Evolutionary conservation across 2,888 invertebrate genomes (phyloP).

Genomic region (Azorinus chamasolen): DNA sequence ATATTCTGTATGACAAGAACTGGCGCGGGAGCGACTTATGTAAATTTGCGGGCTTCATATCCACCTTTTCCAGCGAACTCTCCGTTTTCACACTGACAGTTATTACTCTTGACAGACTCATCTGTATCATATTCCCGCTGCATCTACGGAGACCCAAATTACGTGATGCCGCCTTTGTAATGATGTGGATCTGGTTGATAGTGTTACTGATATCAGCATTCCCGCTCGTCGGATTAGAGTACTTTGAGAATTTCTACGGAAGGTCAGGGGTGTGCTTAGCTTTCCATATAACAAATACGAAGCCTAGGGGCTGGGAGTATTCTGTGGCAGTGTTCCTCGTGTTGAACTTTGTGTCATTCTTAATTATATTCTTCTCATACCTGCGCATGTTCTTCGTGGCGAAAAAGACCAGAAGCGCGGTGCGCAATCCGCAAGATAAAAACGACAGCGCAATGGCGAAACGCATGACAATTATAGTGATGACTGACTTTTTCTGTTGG

Average conservation of each 20-base stretch:
- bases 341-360: constrained; percentile 87
- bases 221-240: constrained; percentile 81
- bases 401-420: constrained; percentile 86
- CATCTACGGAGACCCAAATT: constrained; percentile 79
- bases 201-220: constrained; percentile 77
- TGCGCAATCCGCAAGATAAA: constrained; percentile 83
- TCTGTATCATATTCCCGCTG: constrained; percentile 86
- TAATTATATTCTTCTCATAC: constrained; percentile 87
- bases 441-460: constrained; percentile 87
- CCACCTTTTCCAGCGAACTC: constrained; percentile 86
- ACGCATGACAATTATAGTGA: constrained; percentile 88
- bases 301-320: constrained; percentile 88
- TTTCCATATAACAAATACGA: constrained; percentile 87
- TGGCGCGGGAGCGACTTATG: constrained; percentile 83
- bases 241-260: constrained; percentile 87
- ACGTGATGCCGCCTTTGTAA: constrained; percentile 78
- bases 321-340: constrained; percentile 88
- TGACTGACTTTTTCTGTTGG: constrained; percentile 88
- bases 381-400: constrained; percentile 88
- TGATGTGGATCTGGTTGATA: constrained; percentile 80
- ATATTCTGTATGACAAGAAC: constrained; percentile 81
- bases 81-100: constrained; percentile 86
- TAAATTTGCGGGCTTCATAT: constrained; percentile 84
- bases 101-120: constrained; percentile 86
- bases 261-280: constrained; percentile 88